A percentile compares a stretch with the other conserved stretches of the same genome.
Evolutionary conservation across 2,797 vertebrate genomes (phyloP).

Genomic region (Anableps anableps): DNA sequence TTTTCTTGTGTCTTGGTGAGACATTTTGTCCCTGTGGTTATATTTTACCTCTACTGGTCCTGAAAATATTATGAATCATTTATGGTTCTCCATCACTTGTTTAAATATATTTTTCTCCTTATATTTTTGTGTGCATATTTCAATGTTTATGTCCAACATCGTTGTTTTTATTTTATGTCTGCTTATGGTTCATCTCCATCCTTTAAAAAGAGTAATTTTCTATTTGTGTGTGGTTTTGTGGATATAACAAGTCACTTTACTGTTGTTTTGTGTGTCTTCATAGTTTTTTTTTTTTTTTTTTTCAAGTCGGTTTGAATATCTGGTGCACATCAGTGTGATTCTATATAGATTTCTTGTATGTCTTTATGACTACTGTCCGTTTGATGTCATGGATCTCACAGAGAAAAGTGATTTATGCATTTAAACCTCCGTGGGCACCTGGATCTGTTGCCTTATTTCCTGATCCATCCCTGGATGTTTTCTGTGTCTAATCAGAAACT

Average conservation of each 20-base stretch:
- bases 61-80: not conserved
- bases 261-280: not conserved
- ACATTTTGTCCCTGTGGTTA: not conserved
- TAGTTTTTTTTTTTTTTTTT: not conserved
- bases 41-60: not conserved
- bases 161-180: not conserved
- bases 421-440: not conserved
- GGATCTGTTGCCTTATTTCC: not conserved
- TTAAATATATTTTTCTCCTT: not conserved
- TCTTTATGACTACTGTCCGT: not conserved
- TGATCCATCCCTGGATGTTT: constrained; percentile 18
- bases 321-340: not conserved
- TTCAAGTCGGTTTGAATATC: not conserved
- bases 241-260: not conserved
- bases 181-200: not conserved
- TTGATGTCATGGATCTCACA: not conserved
- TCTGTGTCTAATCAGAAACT: constrained; percentile 27
- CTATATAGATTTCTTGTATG: not conserved
- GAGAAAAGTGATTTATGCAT: not conserved
- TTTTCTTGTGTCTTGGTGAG: not conserved
- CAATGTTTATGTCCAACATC: not conserved
- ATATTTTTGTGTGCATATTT: not conserved
- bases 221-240: not conserved
- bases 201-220: not conserved
- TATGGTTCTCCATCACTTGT: not conserved